These are phyloP conservation scores for Chloroceryle amazona DNA, from an alignment of 2,797 vertebrate species.

Conservation along the genomic window DNA sequence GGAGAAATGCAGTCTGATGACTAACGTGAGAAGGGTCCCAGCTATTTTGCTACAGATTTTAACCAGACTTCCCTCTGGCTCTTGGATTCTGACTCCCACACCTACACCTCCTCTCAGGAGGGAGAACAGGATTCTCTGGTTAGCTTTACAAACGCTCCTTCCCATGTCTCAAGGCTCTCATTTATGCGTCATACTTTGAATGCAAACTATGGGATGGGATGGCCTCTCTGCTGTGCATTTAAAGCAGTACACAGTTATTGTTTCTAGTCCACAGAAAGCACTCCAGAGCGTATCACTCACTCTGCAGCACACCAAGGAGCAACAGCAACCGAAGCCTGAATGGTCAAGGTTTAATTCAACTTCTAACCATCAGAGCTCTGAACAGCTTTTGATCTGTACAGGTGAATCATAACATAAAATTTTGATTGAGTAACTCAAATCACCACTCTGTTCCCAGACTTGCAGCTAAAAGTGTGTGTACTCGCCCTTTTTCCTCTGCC, in stretches of 20 bases:
- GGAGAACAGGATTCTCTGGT: constrained; percentile 74
- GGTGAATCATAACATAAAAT: neutral
- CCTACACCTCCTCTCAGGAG: constrained; percentile 65
- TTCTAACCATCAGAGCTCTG: neutral
- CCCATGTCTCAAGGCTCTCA: constrained; percentile 52
- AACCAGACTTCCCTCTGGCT: constrained; percentile 63
- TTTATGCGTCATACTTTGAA: constrained; percentile 52
- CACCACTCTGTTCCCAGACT: neutral
- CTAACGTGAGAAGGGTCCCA: constrained; percentile 44
- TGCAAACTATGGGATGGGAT: constrained; percentile 9
- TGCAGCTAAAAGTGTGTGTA: neutral
- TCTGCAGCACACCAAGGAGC: neutral
- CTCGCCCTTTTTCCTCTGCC: neutral
- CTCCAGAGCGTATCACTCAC: neutral
- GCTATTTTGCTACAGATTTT: constrained; percentile 43
- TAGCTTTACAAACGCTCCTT: constrained; percentile 48
- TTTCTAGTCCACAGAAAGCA: neutral
- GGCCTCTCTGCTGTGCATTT: neutral
- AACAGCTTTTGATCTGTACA: neutral
- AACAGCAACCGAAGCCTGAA: neutral
- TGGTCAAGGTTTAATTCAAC: neutral
- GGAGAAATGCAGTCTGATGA: neutral
- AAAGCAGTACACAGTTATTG: constrained; percentile 5
- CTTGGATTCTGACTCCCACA: constrained; percentile 52
- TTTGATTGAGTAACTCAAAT: neutral